A percentile compares a stretch with the other conserved stretches of the same genome.
Evolutionary conservation across 2,113 vertebrate species (phyloP).

Genomic region (human (Homo sapiens)): GRCh38 chr2:72102501-72103000

Average conservation of each 20-base stretch:
- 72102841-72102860: slow-evolving; percentile 35
- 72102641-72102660: slow-evolving; percentile 22
- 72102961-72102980: slow-evolving; percentile 27
- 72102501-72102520: background rate
- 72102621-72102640: slow-evolving; percentile 49
- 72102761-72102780: slow-evolving; percentile 70
- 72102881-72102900: slow-evolving; percentile 26
- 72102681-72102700: slow-evolving; percentile 52
- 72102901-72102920: background rate
- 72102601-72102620: slow-evolving; percentile 44
- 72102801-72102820: background rate
- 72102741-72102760: slow-evolving; percentile 75
- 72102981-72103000: background rate
- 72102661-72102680: slow-evolving; percentile 51
- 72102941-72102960: background rate
- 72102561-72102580: slow-evolving; percentile 54
- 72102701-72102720: slow-evolving; percentile 53
- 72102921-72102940: background rate
- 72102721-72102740: slow-evolving; percentile 55
- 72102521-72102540: slow-evolving; percentile 35
- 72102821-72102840: background rate
- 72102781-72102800: slow-evolving; percentile 32
- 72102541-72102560: slow-evolving; percentile 37
- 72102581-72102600: slow-evolving; percentile 42
- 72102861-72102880: slow-evolving; percentile 57